Evolutionary conservation across 1,140 invertebrate genomes (phyloP).

Genomic region (Penaeus japonicus): DNA sequence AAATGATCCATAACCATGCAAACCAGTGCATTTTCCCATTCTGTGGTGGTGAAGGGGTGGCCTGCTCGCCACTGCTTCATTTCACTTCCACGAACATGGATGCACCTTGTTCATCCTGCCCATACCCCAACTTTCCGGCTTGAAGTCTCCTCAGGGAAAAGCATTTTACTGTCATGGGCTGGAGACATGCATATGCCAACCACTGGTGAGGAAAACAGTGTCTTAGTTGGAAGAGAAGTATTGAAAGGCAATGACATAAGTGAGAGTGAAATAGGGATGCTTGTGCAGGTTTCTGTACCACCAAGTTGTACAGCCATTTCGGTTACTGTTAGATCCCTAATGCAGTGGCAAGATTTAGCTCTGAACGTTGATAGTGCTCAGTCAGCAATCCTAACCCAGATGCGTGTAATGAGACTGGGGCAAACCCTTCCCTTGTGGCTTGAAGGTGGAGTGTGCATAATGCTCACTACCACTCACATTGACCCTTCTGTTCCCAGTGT

Average conservation of each 20-base stretch:
- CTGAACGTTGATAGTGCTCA: constrained; percentile 52
- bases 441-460: constrained; percentile 48
- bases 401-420: constrained; percentile 34
- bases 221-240: constrained; percentile 41
- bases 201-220: not conserved
- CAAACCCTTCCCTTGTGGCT: constrained; percentile 54
- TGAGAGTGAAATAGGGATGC: constrained; percentile 44
- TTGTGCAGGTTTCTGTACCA: constrained; percentile 45
- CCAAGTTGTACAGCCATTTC: constrained; percentile 31
- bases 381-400: constrained; percentile 46
- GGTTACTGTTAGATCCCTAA: not conserved
- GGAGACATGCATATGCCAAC: constrained; percentile 44
- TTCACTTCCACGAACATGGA: constrained; percentile 46
- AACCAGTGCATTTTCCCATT: constrained; percentile 23
- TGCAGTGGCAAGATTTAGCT: constrained; percentile 48
- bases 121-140: constrained; percentile 37
- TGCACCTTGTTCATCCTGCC: not conserved
- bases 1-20: not conserved
- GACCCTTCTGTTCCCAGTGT: constrained; percentile 23
- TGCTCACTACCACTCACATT: constrained; percentile 21
- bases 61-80: constrained; percentile 54
- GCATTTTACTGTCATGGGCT: constrained; percentile 53
- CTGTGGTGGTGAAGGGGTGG: constrained; percentile 35
- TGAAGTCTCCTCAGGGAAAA: not conserved
- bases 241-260: constrained; percentile 29